Evolutionary conservation across 2,113 vertebrate species (phyloP), one percentile per base, ranked within the genome.

Genomic region (Albula glossodonta): DNA sequence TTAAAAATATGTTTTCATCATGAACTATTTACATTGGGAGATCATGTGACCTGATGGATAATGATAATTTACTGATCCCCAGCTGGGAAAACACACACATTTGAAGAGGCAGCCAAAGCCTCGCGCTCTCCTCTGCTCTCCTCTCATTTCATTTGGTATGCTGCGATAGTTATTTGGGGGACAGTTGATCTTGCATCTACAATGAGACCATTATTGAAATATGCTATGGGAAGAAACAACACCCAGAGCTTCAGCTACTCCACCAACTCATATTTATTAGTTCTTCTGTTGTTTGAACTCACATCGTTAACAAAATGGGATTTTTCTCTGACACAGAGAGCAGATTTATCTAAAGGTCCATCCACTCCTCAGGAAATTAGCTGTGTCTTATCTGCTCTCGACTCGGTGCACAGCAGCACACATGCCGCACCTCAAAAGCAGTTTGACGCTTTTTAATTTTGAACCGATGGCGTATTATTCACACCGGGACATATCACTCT

Each of bases 361-460:
- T 89, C 63, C 90, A 85, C 90, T 93, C 93, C 93, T 95, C 97
- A 97, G 98, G 98, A 99, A 98, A 99, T 99, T 95, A 95, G 93
- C 94, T 90, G 89, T 89, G 90, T 90, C 94, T 98, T 98, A 98
- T 98, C 97, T 94, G 92, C 89, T 88, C 90, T 92, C 89, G 91
- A 91, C 92, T 89, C 80, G 78, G 82, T 49, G 66, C 88, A 82
- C 84, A 90, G 91, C 89, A 87, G 70, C 90, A 89, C 91, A 88
- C 88, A 92, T 85, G 89, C 87, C 11, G 87, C 88, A 87, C 89
- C 89, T 93, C 92, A 91, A 93, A 95, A 90, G 84, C 84, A 86
- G 84, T 92, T 82, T 90, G 88, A 90, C 81, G 86, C 85, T 89
- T 53, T 88, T 80, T 84, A 80, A 85, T 88, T 90, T 85, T 70